Base-by-base conservation (phyloP, 2,113 vertebrate species). In the Protomyctophum bolini region DNA sequence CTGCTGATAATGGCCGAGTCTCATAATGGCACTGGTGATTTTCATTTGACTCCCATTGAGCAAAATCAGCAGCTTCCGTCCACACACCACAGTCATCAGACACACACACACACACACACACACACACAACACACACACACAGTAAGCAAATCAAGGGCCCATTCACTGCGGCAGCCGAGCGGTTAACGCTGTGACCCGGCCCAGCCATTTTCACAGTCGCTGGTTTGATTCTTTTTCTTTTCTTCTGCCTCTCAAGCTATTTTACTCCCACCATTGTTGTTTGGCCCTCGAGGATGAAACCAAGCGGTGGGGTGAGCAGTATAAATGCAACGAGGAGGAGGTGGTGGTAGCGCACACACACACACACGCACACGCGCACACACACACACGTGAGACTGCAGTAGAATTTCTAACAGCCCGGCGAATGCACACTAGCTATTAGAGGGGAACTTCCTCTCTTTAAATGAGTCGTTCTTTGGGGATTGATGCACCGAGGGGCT, bases 1-100 rank as follows among this genome's bases (percentile, higher is more conserved):
- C 28, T 69, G 72, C 75, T 68, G 87, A 86, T 84, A 83, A 83
- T 72, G 64, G 55, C 61, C 55, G 21, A 21, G 46, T 63, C 75
- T 41, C 72, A 83, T 82, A 86, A 83, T 71, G 76, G 77, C 62
- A 81, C 73, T 74, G 10, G 62, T 79, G 83, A 86, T 89, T 89
- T 85, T 82, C 75, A 87, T 89, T 87, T 82, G 86, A 87, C 81
- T 89, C 86, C 83, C 71, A 82, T 85, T 62, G 75, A 86, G 87
- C 51, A 2, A 73, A 87, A 87, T 86, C 86, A 81, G 82, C 66
- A 71, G 83, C 77, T 80, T 21, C 72, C 4, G 41, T 78, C 78
- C 64, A 29, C 75, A 54, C 83, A 81, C 64, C 33, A 41, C 33
- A 41, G 21, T 21, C 21, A 21, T 21, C 33, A 41, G 1, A 6